Evolutionary conservation across 2,797 vertebrate genomes (phyloP), one percentile per base, ranked within the genome.

Genomic region (Oreortyx pictus): DNA sequence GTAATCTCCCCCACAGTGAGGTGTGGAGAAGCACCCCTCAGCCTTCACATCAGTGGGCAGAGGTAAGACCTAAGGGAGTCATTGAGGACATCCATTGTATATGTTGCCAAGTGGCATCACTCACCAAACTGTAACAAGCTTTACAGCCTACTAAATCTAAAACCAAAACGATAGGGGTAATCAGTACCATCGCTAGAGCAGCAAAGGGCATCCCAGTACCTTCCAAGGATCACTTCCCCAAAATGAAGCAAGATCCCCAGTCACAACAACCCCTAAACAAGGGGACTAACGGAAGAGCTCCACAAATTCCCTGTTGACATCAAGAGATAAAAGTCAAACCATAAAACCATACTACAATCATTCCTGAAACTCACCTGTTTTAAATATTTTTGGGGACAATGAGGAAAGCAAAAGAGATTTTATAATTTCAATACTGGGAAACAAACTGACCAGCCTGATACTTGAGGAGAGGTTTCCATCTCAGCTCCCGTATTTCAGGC

Each of bases 51-150:
- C 35, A 52, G 20, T 14, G 11, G 50, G 78, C 18, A 68, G 23
- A 71, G n/a, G 25, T 16, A 27, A 78, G 89, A 47, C 60, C 66
- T n/a, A 57, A 44, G 57, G 14, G 22, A 81, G 67, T 9, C 14
- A 39, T 9, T 9, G 52, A 2, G 14, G 31, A 44, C 15, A 44
- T 35, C 52, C 47, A 25, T 65, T 23, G 31, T 22, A 73, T 18
- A 8, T 70, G 59, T 0, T 41, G 47, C 24, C 44, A 78, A 88
- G 29, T 57, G 24, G 60, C 18, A n/a, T n/a, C 35, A 39, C 22
- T 47, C 11, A 1, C 17, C 0, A 0, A 61, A 66, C 47, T 46
- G 52, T 17, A 79, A 33, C 4, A 27, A n/a, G 27, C 7, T 67
- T 86, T 59, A 74, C 9, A 74, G 29, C 12, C 43, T 27, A 71